A percentile compares a stretch with the other conserved stretches of the same genome.
Conservation (phyloP, 2,113 vertebrate genomes). For the Anguilla rostrata region DNA sequence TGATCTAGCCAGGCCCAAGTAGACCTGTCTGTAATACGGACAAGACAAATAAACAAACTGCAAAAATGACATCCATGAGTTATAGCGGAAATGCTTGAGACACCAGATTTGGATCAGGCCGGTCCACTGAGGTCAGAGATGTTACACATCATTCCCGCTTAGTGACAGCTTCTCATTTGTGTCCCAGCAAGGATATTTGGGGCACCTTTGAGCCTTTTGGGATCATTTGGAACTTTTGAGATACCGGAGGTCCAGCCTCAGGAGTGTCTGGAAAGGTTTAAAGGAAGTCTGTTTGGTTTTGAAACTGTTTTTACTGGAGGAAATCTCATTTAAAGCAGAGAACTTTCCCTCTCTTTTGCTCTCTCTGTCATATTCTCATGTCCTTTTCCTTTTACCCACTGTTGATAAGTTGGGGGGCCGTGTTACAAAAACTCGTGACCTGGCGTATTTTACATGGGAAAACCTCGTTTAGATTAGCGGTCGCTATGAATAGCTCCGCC, state of each 20-base stretch:
- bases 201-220: not conserved
- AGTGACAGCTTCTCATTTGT: not conserved
- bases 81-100: not conserved
- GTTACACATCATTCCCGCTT: not conserved
- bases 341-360: conserved; percentile 44
- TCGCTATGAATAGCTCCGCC: not conserved
- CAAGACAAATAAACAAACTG: too few species aligned
- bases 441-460: not conserved
- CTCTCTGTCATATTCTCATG: conserved; percentile 34
- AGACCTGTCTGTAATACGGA: not conserved
- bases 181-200: not conserved
- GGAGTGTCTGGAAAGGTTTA: conserved; percentile 50
- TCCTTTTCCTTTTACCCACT: conserved; percentile 27
- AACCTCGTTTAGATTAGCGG: not conserved
- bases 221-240: conserved; percentile 36
- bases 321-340: conserved; percentile 37
- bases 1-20: not conserved
- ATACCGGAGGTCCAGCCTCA: conserved; percentile 33
- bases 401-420: conserved; percentile 40
- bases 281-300: conserved; percentile 47
- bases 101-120: not conserved
- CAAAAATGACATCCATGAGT: not conserved
- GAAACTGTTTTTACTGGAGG: conserved; percentile 51
- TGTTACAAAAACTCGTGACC: conserved; percentile 36
- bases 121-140: not conserved